A percentile compares a stretch with the other conserved stretches of the same genome.
phyloP scores from a whole-genome alignment of 2,113 vertebrate species.

The Bungarus multicinctus region DNA sequence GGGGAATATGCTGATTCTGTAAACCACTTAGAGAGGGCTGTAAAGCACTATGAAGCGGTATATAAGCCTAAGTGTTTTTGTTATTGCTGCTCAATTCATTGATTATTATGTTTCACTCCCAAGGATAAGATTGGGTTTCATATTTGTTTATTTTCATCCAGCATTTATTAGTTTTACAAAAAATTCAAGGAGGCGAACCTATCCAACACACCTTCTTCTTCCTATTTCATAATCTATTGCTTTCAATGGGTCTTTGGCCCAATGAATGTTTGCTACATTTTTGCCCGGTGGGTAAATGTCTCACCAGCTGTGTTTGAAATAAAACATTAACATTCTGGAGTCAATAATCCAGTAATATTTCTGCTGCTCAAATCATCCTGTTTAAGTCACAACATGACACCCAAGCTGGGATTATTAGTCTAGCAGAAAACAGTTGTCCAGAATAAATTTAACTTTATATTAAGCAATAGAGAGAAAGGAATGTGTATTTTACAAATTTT shows the following conservation, averaged over 20 bases:
- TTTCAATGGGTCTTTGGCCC: not conserved
- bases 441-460: not conserved
- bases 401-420: not conserved
- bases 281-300: not conserved
- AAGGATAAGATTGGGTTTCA: not conserved
- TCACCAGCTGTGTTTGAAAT: not conserved
- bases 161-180: not conserved
- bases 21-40: too few species aligned
- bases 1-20: too few species aligned
- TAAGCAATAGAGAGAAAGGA: not conserved
- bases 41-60: not conserved
- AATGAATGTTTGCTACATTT: not conserved
- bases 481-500: not conserved
- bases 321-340: not conserved
- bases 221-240: not conserved
- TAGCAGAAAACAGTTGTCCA: not conserved
- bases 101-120: not conserved
- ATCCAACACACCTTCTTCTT: not conserved
- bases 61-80: too few species aligned
- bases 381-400: not conserved
- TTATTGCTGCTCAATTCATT: not conserved
- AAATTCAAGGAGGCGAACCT: not conserved
- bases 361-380: not conserved
- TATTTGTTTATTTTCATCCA: not conserved
- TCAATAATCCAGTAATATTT: not conserved